These are phyloP conservation scores for Macroglossus sobrinus DNA, from an alignment of 2,113 vertebrate species.

Conservation along the genomic window DNA sequence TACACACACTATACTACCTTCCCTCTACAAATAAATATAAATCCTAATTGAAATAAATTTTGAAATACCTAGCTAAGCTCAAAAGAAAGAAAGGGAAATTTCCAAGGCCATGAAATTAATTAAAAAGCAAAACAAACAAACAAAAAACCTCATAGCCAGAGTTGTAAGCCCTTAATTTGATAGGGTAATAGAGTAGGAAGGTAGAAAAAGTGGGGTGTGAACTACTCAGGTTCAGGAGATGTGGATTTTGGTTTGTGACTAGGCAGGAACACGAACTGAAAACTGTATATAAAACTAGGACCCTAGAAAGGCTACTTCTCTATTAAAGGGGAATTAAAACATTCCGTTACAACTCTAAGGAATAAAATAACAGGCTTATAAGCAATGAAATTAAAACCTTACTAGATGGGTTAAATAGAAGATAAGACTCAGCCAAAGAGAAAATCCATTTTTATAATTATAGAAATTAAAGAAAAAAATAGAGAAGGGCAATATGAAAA, in stretches of 20 bases:
- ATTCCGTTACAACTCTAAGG: not conserved
- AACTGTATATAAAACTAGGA: not conserved
- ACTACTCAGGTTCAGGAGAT: not conserved
- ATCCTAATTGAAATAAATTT: not conserved
- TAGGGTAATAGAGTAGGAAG: not conserved
- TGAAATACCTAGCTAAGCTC: not conserved
- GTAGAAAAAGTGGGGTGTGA: not conserved
- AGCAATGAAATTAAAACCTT: conserved; percentile 2
- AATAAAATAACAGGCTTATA: not conserved
- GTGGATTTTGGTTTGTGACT: not conserved
- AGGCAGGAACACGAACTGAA: not conserved
- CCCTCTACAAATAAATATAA: not conserved
- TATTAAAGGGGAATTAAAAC: not conserved
- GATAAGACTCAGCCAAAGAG: not conserved
- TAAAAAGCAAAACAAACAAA: not conserved
- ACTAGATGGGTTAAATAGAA: not conserved
- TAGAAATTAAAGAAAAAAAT: not conserved
- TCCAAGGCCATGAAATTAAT: not conserved
- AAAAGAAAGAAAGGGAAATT: not conserved
- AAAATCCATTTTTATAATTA: not conserved
- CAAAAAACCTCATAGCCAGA: not conserved
- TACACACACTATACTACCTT: not conserved
- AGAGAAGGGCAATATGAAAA: not conserved
- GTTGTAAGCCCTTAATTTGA: not conserved
- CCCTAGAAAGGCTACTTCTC: not conserved